Percentiles rank a stretch among this genome's conserved stretches.
Conservation (phyloP, 2,797 vertebrate genomes). For the Centropyge bicolor region DNA sequence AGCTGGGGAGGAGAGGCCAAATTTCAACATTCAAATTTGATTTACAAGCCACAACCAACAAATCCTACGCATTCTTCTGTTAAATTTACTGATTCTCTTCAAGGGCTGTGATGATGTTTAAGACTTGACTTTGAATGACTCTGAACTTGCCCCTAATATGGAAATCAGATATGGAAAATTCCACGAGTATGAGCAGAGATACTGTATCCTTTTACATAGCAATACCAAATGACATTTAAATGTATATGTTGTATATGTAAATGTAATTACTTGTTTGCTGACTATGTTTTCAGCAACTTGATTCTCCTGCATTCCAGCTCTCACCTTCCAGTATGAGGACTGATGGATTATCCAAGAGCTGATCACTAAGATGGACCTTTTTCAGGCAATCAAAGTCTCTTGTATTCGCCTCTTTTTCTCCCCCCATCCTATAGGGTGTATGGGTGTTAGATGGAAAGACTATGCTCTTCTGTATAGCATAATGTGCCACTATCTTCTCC, state of each 20-base stretch:
- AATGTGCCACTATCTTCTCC: not conserved
- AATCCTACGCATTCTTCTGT: no score
- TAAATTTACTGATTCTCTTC: not conserved
- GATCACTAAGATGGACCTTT: slow-evolving; percentile 65
- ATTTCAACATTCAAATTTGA: no score
- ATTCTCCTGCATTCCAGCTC: not conserved
- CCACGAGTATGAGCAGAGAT: not conserved
- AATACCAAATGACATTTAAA: slow-evolving; percentile 26
- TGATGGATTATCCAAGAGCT: slow-evolving; percentile 60
- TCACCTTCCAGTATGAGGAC: slow-evolving; percentile 30
- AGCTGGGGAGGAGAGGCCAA: no score
- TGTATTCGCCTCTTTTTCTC: not conserved
- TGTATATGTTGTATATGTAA: not conserved
- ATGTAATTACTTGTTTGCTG: not conserved
- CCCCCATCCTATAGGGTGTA: not conserved
- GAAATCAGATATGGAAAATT: not conserved
- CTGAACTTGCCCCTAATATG: not conserved
- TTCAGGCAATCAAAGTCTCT: slow-evolving; percentile 29
- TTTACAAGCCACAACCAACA: no score
- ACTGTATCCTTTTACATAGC: not conserved
- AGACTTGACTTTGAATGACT: not conserved
- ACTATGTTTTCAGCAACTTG: slow-evolving; percentile 3
- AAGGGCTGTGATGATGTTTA: not conserved
- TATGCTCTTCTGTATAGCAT: not conserved
- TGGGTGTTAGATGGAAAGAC: not conserved